Evolutionary conservation across 2,888 invertebrate species (phyloP), one percentile per base, ranked within the genome.

Genomic region (Acanthosepion esculentum): DNA sequence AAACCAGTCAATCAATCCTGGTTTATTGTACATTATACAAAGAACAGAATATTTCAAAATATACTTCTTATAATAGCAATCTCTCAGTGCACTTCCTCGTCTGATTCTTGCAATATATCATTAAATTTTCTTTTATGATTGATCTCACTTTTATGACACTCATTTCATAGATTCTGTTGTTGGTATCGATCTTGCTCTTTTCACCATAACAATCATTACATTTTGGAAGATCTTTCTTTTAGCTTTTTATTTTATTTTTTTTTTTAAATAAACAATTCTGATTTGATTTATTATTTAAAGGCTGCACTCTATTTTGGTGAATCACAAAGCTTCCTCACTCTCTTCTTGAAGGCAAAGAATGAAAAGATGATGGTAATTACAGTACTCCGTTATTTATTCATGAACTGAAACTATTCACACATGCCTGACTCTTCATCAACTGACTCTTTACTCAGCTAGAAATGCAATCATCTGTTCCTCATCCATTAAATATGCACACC

Each of bases 261-360:
- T 78, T 78, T 33, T 12, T n/a, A n/a, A 78, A 15, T 15, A 78
- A 78, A 2, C n/a, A n/a, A 15, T 33, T n/a, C 78, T 78, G 78
- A 78, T 78, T 78, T 78, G 78, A 78, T 78, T 78, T n/a, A 78
- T 78, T n/a, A 78, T 78, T 78, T 78, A 78, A 78, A 78, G 78
- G 78, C n/a, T 78, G 0, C 78, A 78, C n/a, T 78, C n/a, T 15
- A 78, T 78, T 78, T 78, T 10, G 33, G 78, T n/a, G 78, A 78
- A 78, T 12, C 78, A 33, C 26, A 23, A 64, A 64, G 64, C 64
- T 23, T 64, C 23, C 23, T 64, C 8, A 23, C 29, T 64, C 64
- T n/a, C n/a, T 78, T 33, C n/a, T n/a, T 78, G 78, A 78, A 78
- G 15, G 10, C n/a, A 78, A 78, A n/a, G 78, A 78, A 29, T 78